Evolutionary conservation across 2,888 invertebrate species (phyloP).

Genomic region (Hoplodrina blanda): DNA sequence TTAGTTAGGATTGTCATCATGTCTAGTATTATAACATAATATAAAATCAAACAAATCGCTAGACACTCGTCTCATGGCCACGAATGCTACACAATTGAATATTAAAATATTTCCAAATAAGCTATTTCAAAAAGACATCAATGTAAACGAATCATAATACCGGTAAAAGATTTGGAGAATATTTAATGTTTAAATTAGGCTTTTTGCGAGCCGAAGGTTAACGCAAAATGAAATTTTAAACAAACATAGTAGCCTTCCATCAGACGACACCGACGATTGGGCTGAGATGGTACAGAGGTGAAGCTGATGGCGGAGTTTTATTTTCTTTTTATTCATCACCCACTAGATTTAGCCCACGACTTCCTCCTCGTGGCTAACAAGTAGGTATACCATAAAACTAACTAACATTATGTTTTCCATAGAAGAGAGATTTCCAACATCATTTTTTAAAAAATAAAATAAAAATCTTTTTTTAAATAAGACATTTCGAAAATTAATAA

Average conservation of each 20-base stretch:
- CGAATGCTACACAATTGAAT: not conserved
- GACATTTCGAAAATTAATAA: too few species aligned
- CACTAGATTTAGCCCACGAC: too few species aligned
- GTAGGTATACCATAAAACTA: too few species aligned
- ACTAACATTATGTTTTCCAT: too few species aligned
- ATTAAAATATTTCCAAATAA: constrained; percentile 23
- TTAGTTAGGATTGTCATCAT: too few species aligned
- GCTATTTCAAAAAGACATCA: constrained; percentile 23
- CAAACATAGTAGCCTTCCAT: constrained; percentile 53
- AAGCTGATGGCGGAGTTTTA: constrained; percentile 15
- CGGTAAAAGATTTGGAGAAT: constrained; percentile 42
- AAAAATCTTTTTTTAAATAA: too few species aligned
- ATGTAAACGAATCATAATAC: constrained; percentile 31
- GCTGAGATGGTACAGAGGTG: constrained; percentile 1
- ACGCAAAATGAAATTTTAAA: constrained; percentile 53
- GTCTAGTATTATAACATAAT: too few species aligned
- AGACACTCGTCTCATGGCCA: too few species aligned
- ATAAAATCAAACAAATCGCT: too few species aligned
- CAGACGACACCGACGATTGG: constrained; percentile 30
- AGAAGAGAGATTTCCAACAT: too few species aligned
- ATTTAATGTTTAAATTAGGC: constrained; percentile 56
- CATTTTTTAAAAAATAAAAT: too few species aligned
- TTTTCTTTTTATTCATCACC: not conserved
- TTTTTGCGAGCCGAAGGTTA: constrained; percentile 38
- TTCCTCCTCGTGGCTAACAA: too few species aligned